These are phyloP conservation scores for Tauraco hartlaubi DNA, from an alignment of 2,797 vertebrate species.

Conservation along the genomic window DNA sequence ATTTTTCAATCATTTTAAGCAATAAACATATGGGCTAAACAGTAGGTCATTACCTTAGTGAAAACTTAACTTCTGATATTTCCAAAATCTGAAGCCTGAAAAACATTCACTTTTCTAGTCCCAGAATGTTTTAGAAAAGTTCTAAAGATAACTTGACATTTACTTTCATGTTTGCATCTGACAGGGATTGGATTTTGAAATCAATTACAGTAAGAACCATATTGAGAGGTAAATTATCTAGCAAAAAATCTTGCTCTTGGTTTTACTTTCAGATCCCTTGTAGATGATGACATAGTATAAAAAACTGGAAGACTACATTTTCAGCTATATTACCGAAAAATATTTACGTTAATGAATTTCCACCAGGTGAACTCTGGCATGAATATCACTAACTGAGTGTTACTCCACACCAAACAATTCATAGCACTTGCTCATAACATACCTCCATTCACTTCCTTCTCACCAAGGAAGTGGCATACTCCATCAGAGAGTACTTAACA, in stretches of 20 bases:
- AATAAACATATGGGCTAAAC: slow-evolving; percentile 18
- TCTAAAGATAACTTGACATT: slow-evolving; percentile 55
- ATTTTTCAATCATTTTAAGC: slow-evolving; percentile 33
- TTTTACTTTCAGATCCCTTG: too few species aligned
- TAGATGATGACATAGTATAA: neutral
- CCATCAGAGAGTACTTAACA: neutral
- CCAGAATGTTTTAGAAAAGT: neutral
- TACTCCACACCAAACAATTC: neutral
- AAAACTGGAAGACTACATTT: neutral
- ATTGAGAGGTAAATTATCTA: neutral
- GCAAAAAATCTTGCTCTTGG: neutral
- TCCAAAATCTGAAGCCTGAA: neutral
- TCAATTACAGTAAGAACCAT: neutral
- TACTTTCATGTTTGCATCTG: neutral
- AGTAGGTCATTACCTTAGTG: neutral
- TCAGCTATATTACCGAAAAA: neutral
- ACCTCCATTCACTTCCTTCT: neutral
- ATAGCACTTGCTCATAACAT: neutral
- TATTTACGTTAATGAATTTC: neutral
- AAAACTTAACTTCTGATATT: slow-evolving; percentile 27
- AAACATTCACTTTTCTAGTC: neutral
- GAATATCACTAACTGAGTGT: neutral
- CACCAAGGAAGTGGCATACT: neutral
- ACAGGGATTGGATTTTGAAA: slow-evolving; percentile 4
- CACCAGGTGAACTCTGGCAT: neutral